Evolutionary conservation across 1,140 invertebrate genomes (phyloP).

Genomic region (Atta texana): DNA sequence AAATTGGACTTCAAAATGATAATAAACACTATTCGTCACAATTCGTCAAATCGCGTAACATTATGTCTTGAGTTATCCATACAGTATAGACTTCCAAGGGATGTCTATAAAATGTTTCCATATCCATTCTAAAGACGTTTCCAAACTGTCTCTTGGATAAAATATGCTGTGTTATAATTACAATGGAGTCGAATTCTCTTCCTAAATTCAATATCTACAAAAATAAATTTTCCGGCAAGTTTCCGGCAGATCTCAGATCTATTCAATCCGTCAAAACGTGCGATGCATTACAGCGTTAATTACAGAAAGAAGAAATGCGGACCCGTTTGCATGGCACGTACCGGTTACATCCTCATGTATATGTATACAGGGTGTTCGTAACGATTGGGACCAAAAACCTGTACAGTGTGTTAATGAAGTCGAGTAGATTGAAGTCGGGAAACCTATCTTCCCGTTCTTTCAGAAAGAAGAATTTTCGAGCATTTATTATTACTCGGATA

Average conservation of each 20-base stretch:
- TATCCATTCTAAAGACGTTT: too few species aligned
- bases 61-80: background rate
- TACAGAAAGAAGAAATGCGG: background rate
- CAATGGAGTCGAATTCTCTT: background rate
- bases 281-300: background rate
- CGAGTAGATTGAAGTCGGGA: too few species aligned
- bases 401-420: too few species aligned
- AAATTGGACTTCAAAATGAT: too few species aligned
- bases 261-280: background rate
- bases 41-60: background rate
- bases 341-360: background rate
- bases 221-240: background rate
- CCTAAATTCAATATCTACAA: background rate
- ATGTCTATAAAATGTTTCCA: too few species aligned
- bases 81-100: too few species aligned
- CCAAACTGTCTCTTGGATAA: too few species aligned
- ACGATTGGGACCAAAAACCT: too few species aligned
- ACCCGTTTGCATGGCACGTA: background rate
- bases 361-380: too few species aligned
- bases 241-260: background rate
- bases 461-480: too few species aligned
- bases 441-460: too few species aligned
- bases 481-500: too few species aligned
- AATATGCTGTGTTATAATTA: background rate
- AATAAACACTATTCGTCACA: background rate